Conservation (phyloP, 2,113 vertebrate species). For the Brevimyrus niger region DNA sequence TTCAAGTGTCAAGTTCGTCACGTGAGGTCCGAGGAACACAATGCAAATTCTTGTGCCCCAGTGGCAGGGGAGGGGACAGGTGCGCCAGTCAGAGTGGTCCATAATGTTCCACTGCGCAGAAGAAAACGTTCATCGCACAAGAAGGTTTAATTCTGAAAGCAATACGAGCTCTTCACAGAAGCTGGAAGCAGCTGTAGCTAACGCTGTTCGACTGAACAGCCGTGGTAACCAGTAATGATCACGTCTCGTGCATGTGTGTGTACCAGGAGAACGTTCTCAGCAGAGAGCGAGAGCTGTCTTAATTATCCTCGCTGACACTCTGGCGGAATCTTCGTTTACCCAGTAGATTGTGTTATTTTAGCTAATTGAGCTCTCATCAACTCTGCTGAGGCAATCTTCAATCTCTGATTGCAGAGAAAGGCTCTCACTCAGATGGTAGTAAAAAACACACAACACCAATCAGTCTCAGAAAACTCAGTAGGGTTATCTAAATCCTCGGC, state of each 20-base stretch:
- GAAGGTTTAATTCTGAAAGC: not conserved
- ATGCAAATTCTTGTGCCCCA: not conserved
- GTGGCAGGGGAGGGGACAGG: not conserved
- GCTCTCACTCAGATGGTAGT: not conserved
- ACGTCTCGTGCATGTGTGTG: not conserved
- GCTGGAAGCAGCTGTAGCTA: not conserved
- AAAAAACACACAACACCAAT: constrained; percentile 3
- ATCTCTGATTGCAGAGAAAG: not conserved
- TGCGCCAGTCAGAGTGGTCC: not conserved
- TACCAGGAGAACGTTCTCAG: not conserved
- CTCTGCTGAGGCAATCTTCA: not conserved
- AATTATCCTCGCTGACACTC: not conserved
- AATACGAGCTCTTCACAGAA: not conserved
- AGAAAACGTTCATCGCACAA: not conserved
- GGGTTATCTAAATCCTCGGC: not conserved
- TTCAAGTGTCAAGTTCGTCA: not conserved
- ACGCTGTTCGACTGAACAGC: not conserved
- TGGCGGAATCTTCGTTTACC: not conserved
- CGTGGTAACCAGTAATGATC: not conserved
- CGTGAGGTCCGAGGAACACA: not conserved
- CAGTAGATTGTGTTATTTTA: constrained; percentile 12
- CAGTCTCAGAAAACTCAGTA: not conserved
- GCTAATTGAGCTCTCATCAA: constrained; percentile 12
- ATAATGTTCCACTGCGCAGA: not conserved
- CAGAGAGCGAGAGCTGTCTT: not conserved